Percentiles rank a stretch among this genome's conserved stretches.
These are phyloP conservation scores for Mercenaria mercenaria DNA, from an alignment of 1,140 invertebrate genomes.

Conservation along the genomic window DNA sequence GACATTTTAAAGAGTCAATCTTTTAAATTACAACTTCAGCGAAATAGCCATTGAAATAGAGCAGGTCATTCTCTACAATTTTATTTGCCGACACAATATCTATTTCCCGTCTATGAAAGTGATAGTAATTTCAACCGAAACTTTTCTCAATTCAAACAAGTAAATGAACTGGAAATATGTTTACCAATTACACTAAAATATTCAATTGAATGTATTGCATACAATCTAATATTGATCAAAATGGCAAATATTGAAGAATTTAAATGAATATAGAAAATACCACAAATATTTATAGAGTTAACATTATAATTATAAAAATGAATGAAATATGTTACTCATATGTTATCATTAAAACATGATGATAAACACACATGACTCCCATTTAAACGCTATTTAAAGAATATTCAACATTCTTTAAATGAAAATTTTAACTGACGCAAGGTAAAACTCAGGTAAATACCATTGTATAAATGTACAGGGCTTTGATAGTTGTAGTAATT, in stretches of 20 bases:
- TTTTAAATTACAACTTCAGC: too few relatives aligned
- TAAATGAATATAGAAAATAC: neutral
- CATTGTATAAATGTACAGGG: neutral
- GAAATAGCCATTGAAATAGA: too few relatives aligned
- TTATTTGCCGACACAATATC: too few relatives aligned
- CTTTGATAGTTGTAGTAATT: neutral
- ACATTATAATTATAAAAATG: too few relatives aligned
- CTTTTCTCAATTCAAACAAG: neutral
- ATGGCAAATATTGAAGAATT: neutral
- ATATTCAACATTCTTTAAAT: too few relatives aligned
- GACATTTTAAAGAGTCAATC: too few relatives aligned
- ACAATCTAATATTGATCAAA: conserved; percentile 8
- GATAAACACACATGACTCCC: too few relatives aligned
- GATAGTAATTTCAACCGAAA: neutral
- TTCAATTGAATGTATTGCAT: neutral
- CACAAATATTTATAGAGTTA: neutral
- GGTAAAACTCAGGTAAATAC: neutral
- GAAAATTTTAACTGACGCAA: too few relatives aligned
- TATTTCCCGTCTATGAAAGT: neutral
- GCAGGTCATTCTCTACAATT: too few relatives aligned
- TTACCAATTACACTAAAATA: neutral
- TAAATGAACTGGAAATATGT: neutral
- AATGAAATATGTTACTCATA: too few relatives aligned
- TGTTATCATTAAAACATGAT: too few relatives aligned
- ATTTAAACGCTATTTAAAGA: too few relatives aligned